Conservation (phyloP, 2,113 vertebrate species). For the Mugil cephalus region DNA sequence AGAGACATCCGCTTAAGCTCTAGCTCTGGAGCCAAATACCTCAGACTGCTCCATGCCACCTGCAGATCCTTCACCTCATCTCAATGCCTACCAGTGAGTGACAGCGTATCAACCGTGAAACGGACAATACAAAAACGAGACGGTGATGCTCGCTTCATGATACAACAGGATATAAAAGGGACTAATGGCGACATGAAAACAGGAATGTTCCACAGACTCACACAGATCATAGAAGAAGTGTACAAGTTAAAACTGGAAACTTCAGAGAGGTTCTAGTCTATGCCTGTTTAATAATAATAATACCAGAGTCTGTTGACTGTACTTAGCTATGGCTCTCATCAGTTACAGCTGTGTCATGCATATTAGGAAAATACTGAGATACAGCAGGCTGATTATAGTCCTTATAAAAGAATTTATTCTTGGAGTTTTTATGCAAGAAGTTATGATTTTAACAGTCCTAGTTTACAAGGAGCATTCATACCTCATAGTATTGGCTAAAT, state of each 20-base stretch:
- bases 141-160: no score
- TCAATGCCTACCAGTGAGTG: background rate
- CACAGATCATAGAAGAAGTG: background rate
- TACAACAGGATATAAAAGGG: background rate
- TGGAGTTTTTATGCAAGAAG: background rate
- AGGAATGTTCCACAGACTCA: background rate
- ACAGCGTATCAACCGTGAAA: no score
- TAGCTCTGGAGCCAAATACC: background rate
- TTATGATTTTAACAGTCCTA: background rate
- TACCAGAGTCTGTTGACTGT: background rate
- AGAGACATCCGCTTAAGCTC: conserved; percentile 36
- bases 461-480: no score
- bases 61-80: background rate
- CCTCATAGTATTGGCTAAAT: no score
- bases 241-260: background rate
- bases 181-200: background rate
- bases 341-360: background rate
- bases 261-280: background rate
- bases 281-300: background rate
- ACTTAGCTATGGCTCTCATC: background rate
- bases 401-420: background rate
- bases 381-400: background rate
- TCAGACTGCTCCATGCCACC: background rate
- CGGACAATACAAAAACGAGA: no score
- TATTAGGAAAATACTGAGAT: background rate